Evolutionary conservation across 2,888 invertebrate genomes (phyloP).

Genomic region (Ochropleura plecta): DNA sequence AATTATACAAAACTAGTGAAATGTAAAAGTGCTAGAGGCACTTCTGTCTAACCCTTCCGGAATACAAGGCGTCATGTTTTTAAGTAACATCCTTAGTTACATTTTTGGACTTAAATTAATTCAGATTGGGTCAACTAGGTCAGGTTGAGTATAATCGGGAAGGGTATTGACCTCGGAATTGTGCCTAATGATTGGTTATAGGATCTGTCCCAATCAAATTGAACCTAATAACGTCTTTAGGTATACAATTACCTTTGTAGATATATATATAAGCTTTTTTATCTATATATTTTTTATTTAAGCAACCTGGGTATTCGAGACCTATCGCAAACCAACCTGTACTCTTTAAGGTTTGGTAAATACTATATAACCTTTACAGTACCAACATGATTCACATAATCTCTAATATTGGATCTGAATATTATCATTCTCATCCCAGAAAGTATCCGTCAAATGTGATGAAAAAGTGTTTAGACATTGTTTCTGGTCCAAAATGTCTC

Average conservation of each 20-base stretch:
- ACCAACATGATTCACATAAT: neutral
- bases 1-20: neutral
- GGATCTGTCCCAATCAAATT: slow-evolving; percentile 36
- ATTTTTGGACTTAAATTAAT: slow-evolving; percentile 4
- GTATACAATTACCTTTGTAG: slow-evolving; percentile 5
- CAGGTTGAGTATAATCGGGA: slow-evolving; percentile 5
- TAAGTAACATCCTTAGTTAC: neutral
- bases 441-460: no score
- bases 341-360: no score
- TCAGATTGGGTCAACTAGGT: slow-evolving; percentile 22
- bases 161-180: neutral
- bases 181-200: slow-evolving; percentile 27
- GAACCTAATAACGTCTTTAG: slow-evolving; percentile 25
- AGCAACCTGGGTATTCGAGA: no score
- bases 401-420: neutral
- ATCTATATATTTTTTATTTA: no score
- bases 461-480: no score
- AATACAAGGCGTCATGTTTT: neutral
- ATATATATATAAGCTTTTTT: no score
- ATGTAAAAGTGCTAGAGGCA: neutral
- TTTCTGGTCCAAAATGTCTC: no score
- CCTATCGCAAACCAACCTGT: no score
- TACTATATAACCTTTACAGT: no score
- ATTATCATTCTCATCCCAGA: neutral
- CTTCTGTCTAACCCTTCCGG: neutral